Conservation (phyloP, 2,888 invertebrate species). For the Synanthedon tipuliformis region DNA sequence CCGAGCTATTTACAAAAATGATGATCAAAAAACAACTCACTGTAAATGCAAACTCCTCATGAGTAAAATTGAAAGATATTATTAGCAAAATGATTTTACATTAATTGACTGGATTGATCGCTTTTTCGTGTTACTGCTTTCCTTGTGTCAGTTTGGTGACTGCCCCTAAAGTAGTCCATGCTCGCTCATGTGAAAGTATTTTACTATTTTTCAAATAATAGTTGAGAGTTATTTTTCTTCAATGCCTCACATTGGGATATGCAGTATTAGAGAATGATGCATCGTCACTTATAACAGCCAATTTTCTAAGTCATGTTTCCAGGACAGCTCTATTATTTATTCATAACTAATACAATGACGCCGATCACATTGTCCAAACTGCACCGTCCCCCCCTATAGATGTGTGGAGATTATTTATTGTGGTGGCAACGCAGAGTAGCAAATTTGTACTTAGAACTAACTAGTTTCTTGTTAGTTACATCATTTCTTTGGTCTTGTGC, state of each 20-base stretch:
- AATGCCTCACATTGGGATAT: slow-evolving; percentile 67
- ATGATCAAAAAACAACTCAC: slow-evolving; percentile 69
- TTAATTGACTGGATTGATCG: slow-evolving; percentile 71
- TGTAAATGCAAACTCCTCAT: slow-evolving; percentile 44
- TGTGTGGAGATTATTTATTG: slow-evolving; percentile 7
- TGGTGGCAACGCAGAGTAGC: neutral
- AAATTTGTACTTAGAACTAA: neutral
- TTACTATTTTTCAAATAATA: slow-evolving; percentile 61
- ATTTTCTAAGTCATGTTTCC: slow-evolving; percentile 63
- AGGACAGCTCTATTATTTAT: slow-evolving; percentile 70
- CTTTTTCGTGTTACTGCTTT: slow-evolving; percentile 73
- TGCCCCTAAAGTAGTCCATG: slow-evolving; percentile 69
- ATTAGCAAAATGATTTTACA: slow-evolving; percentile 54
- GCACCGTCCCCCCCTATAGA: slow-evolving; percentile 23
- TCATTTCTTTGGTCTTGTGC: slow-evolving; percentile 1
- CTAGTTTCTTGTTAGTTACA: neutral
- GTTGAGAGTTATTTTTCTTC: slow-evolving; percentile 63
- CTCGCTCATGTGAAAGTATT: slow-evolving; percentile 65
- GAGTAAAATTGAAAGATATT: slow-evolving; percentile 36
- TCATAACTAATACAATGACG: slow-evolving; percentile 43
- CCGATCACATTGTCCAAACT: slow-evolving; percentile 54
- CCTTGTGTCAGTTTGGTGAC: slow-evolving; percentile 73
- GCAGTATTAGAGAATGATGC: slow-evolving; percentile 70
- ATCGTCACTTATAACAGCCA: slow-evolving; percentile 68
- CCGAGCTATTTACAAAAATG: slow-evolving; percentile 18